These are phyloP conservation scores for Anoplolepis gracilipes DNA, from an alignment of 1,140 invertebrate genomes.

Conservation along the genomic window DNA sequence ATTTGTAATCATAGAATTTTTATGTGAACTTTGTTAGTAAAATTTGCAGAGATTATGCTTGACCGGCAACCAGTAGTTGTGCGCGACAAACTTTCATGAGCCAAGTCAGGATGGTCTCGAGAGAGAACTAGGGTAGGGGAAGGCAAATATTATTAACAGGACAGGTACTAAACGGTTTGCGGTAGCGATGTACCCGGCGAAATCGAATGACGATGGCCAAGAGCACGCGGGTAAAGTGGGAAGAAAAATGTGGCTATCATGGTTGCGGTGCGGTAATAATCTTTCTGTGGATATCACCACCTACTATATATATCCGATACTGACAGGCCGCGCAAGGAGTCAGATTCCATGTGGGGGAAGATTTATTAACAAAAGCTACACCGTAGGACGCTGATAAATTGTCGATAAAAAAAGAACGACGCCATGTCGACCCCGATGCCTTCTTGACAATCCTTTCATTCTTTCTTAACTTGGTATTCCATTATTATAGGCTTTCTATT, in stretches of 20 bases:
- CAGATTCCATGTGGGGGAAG: conserved; percentile 1
- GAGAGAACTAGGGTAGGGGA: neutral
- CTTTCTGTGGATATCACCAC: conserved; percentile 7
- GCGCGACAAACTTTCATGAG: conserved; percentile 22
- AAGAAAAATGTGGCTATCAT: conserved; percentile 68
- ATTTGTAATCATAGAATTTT: neutral
- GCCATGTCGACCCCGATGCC: neutral
- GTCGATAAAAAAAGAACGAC: conserved; percentile 35
- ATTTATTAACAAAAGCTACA: conserved; percentile 51
- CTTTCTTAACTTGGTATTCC: neutral
- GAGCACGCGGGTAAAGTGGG: neutral
- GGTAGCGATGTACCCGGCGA: neutral
- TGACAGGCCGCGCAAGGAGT: neutral
- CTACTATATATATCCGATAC: conserved; percentile 30
- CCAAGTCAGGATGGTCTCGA: conserved; percentile 7
- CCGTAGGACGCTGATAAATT: conserved; percentile 30
- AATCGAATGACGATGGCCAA: neutral
- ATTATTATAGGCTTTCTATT: conserved; percentile 23
- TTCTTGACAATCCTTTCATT: conserved; percentile 47
- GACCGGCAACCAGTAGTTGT: neutral
- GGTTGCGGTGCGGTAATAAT: conserved; percentile 58
- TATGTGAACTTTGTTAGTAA: neutral
- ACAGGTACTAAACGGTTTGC: conserved; percentile 46
- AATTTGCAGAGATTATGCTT: neutral
- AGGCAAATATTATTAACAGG: conserved; percentile 66